A percentile compares a stretch with the other conserved stretches of the same genome.
Conservation (phyloP, 2,888 invertebrate species). For the Schizaphis graminum region DNA sequence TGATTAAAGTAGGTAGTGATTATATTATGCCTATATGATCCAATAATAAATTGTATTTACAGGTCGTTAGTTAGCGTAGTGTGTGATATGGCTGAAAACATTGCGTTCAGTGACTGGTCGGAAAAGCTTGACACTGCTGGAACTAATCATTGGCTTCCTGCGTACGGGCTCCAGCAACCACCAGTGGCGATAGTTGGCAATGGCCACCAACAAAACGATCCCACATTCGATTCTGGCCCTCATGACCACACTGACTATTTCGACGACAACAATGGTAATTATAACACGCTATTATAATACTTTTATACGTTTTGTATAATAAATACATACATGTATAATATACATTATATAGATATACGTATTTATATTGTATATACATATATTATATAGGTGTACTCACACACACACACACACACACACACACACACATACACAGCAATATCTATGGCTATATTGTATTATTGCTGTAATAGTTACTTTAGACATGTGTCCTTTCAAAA, state of each 20-base stretch:
- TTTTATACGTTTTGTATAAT: neutral
- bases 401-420: neutral
- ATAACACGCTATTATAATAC: neutral
- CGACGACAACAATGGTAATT: constrained; percentile 62
- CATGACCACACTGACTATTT: constrained; percentile 55
- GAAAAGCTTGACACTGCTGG: constrained; percentile 73
- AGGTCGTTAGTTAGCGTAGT: constrained; percentile 32
- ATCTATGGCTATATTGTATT: neutral
- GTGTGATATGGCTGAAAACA: constrained; percentile 74
- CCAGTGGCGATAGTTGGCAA: constrained; percentile 69
- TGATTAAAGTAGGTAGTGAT: neutral
- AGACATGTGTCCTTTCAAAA: constrained; percentile 34
- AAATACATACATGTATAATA: neutral
- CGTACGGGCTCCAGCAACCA: constrained; percentile 82
- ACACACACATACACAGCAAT: no score
- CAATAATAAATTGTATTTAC: constrained; percentile 24
- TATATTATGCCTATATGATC: neutral
- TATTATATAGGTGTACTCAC: neutral
- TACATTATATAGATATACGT: neutral
- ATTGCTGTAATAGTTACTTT: neutral
- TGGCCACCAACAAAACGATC: constrained; percentile 57
- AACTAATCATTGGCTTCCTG: constrained; percentile 84
- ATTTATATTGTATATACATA: neutral
- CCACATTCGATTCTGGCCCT: constrained; percentile 52
- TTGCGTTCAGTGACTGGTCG: constrained; percentile 78